Percentiles rank a stretch among this genome's conserved stretches.
These are phyloP conservation scores for Ondatra zibethicus DNA, from an alignment of 2,113 vertebrate species.

Conservation along the genomic window DNA sequence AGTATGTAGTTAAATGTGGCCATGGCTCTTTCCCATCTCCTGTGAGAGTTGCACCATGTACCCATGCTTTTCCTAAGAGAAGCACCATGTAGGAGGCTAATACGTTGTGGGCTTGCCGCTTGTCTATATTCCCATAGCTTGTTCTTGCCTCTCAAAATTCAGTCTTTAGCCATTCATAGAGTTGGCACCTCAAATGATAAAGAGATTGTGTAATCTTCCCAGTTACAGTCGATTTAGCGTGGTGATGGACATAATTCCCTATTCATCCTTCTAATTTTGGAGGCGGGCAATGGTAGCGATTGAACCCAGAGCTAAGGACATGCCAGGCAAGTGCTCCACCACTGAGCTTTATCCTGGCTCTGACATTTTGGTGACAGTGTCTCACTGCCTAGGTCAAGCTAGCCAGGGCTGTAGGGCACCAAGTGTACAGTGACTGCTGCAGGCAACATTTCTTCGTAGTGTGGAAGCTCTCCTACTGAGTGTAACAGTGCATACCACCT, in stretches of 20 bases:
- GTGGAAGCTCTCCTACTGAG: not conserved
- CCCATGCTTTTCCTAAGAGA: not conserved
- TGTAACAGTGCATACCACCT: too few species aligned
- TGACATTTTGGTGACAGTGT: not conserved
- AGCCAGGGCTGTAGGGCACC: not conserved
- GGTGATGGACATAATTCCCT: not conserved
- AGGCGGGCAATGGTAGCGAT: too few species aligned
- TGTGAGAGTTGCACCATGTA: not conserved
- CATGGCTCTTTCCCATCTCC: not conserved
- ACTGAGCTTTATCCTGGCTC: not conserved
- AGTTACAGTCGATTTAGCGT: not conserved
- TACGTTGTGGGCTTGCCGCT: not conserved
- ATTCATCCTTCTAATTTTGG: not conserved
- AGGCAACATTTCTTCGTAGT: not conserved
- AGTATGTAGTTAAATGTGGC: not conserved
- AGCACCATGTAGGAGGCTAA: not conserved
- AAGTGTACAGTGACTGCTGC: not conserved
- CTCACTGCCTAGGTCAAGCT: too few species aligned
- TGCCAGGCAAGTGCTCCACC: not conserved
- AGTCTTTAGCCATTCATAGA: not conserved
- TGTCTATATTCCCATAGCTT: not conserved
- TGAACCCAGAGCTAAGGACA: not conserved
- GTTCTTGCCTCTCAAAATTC: constrained; percentile 41
- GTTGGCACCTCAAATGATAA: not conserved
- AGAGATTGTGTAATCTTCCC: constrained; percentile 25